Base-by-base conservation (phyloP, 2,113 vertebrate genomes). In the Chascanopsetta lugubris region DNA sequence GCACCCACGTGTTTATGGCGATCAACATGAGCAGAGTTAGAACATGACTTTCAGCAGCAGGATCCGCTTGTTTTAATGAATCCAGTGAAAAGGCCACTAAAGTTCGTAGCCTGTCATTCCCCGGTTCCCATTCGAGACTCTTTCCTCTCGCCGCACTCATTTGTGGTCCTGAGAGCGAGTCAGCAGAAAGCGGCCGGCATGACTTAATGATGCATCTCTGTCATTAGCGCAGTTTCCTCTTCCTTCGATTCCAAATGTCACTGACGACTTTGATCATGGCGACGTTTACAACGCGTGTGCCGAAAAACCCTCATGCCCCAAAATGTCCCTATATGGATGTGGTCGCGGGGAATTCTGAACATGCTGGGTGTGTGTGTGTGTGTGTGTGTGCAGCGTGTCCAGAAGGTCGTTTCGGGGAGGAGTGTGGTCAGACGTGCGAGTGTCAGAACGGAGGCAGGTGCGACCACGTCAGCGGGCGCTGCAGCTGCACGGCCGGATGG, bases 381-480 rank as follows among this genome's bases (percentile, higher is more conserved):
- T 66, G 30, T 60, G 24, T 69, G 59, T 63, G 46, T 63, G 42
- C 84, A 91, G 89, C 72, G 30, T 94, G 90, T 76, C 84, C 70
- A 11, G 59, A 32, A 29, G 79, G 83, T 61, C 74, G 42, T 45
- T 90, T 86, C 0, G 85, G 87, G 55, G 59, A 87, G 6, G 61
- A 48, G 65, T 93, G 85, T 75, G 76, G 76, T 77, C 75, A 50
- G 59, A 9, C 50, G 49, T 94, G 86, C 59, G 72, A 72, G 43
- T 90, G 87, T 80, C 87, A 89, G 74, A 89, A 89, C 0, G 68
- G 81, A 71, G 85, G 82, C 0, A 67, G 58, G 75, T 92, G 88
- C 46, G 75, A 92, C 76, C 88, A 80, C 1, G 7, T 85, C 45
- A 89, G 58, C 1, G 82, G 82, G 21, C 59, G 12, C 17, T 84